Conservation (phyloP, 1,140 invertebrate species). For the Diplogasteroides magnus region DNA sequence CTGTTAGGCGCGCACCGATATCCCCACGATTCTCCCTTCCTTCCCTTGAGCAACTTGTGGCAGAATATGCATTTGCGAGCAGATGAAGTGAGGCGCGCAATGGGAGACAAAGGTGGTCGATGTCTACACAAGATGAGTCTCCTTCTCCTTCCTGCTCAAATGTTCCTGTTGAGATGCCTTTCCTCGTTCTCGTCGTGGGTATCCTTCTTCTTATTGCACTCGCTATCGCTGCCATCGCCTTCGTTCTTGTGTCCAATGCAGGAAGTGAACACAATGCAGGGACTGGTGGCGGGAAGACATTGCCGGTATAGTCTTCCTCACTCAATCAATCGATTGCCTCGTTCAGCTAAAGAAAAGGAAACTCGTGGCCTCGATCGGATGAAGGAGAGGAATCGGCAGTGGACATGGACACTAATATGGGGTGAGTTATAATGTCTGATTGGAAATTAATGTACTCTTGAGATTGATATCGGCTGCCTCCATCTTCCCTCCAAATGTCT, state of each 20-base stretch:
- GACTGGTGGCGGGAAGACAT: not conserved
- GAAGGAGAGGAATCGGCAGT: not conserved
- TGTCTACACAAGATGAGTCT: not conserved
- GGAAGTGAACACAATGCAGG: conserved; percentile 3
- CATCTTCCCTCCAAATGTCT: conserved; percentile 21
- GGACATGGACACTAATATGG: no score
- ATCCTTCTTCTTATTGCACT: conserved; percentile 3
- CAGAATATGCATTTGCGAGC: not conserved
- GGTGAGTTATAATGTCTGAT: no score
- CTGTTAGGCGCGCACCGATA: no score
- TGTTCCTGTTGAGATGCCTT: conserved; percentile 1
- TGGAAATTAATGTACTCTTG: not conserved
- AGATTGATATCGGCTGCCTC: conserved; percentile 6
- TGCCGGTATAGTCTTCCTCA: not conserved
- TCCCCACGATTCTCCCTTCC: no score
- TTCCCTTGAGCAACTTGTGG: not conserved
- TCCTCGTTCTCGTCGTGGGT: conserved; percentile 5
- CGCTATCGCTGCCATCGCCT: conserved; percentile 1
- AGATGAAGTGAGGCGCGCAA: not conserved
- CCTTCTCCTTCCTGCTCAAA: not conserved
- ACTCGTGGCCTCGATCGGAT: not conserved
- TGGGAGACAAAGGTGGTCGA: not conserved
- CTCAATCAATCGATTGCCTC: conserved; percentile 3
- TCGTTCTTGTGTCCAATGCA: conserved; percentile 7
- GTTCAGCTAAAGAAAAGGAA: conserved; percentile 4